Evolutionary conservation across 2,888 invertebrate genomes (phyloP).

Genomic region (Sylvicola cinctus): DNA sequence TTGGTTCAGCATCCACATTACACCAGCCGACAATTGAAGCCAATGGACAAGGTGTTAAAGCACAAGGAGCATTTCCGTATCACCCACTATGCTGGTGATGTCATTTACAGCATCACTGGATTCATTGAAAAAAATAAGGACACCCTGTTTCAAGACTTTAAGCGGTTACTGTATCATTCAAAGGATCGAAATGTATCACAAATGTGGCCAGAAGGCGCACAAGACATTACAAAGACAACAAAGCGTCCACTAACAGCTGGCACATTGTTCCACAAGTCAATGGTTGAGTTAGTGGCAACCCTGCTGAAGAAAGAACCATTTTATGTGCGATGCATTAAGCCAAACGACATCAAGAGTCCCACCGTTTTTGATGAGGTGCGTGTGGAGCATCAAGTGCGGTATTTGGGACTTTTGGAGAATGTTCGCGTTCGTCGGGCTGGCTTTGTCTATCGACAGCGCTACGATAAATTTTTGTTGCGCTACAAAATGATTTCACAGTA

Average conservation of each 20-base stretch:
- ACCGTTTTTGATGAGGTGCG: slow-evolving; percentile 68
- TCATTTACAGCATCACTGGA: slow-evolving; percentile 71
- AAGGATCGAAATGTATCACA: slow-evolving; percentile 49
- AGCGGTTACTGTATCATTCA: slow-evolving; percentile 73
- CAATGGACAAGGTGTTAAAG: slow-evolving; percentile 57
- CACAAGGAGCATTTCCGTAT: slow-evolving; percentile 65
- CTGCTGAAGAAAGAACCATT: slow-evolving; percentile 84
- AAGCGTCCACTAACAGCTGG: slow-evolving; percentile 90
- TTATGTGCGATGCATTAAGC: slow-evolving; percentile 94
- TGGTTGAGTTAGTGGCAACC: slow-evolving; percentile 73
- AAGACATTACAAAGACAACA: slow-evolving; percentile 76
- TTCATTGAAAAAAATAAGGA: slow-evolving; percentile 98
- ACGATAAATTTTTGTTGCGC: slow-evolving; percentile 79
- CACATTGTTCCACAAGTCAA: slow-evolving; percentile 84
- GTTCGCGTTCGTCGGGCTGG: slow-evolving; percentile 90
- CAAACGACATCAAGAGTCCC: slow-evolving; percentile 84
- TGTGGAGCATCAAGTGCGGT: slow-evolving; percentile 30
- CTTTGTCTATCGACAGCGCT: slow-evolving; percentile 88
- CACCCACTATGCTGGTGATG: slow-evolving; percentile 93
- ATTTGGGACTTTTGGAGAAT: slow-evolving; percentile 87
- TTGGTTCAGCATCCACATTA: slow-evolving; percentile 74
- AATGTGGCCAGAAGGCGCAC: slow-evolving; percentile 97
- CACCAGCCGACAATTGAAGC: slow-evolving; percentile 64
- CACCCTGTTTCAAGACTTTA: slow-evolving; percentile 91
- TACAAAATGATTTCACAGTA: slow-evolving; percentile 93